Evolutionary conservation across 2,797 vertebrate species (phyloP).

Genomic region (Gila robusta): DNA sequence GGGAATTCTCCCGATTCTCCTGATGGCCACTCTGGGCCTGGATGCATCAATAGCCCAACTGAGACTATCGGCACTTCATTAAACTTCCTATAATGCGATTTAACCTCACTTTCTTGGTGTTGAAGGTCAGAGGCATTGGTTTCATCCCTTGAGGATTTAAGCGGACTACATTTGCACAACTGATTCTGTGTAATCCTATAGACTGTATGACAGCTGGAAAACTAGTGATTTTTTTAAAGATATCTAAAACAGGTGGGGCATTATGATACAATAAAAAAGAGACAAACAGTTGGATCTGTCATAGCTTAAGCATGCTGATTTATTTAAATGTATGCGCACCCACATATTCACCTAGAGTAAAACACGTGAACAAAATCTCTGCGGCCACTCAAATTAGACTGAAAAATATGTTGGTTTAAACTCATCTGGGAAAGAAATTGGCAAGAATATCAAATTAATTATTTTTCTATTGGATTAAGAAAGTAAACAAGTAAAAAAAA

Average conservation of each 20-base stretch:
- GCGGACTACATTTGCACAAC: not conserved
- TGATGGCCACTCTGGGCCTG: not conserved
- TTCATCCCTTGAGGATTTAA: slow-evolving; percentile 22
- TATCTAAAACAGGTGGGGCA: slow-evolving; percentile 6
- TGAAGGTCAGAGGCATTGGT: slow-evolving; percentile 29
- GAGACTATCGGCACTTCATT: slow-evolving; percentile 37
- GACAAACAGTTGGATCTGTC: slow-evolving; percentile 20
- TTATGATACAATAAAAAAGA: slow-evolving; percentile 10
- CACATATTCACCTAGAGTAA: slow-evolving; percentile 58
- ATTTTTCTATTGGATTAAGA: slow-evolving; percentile 6
- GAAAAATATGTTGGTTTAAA: slow-evolving; percentile 28
- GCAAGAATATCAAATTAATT: slow-evolving; percentile 1
- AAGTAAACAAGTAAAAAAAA: slow-evolving; percentile 5
- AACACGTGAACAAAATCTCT: slow-evolving; percentile 46
- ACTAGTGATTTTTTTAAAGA: not conserved
- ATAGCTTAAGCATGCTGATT: slow-evolving; percentile 48
- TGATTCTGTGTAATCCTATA: not conserved
- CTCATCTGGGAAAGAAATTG: not conserved
- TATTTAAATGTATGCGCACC: slow-evolving; percentile 59
- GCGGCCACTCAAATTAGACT: slow-evolving; percentile 35
- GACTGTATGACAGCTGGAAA: not conserved
- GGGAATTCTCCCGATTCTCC: not conserved
- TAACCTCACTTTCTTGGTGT: slow-evolving; percentile 23
- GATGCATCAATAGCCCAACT: not conserved
- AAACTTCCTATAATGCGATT: slow-evolving; percentile 44